Conservation (phyloP, 2,797 vertebrate species). For the Leptatherina wallacei region DNA sequence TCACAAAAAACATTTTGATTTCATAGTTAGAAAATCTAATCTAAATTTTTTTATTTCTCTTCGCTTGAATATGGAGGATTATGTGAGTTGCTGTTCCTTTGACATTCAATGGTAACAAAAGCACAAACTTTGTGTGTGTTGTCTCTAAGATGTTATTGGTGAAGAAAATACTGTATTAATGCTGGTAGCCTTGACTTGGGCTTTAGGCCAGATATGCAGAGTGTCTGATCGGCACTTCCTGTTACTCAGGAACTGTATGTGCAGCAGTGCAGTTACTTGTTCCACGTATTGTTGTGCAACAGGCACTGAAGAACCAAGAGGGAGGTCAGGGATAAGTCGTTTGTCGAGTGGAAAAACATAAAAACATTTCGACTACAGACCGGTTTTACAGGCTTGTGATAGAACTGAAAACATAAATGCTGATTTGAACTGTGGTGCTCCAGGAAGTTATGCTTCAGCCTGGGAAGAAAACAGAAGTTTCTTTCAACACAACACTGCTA, state of each 20-base stretch:
- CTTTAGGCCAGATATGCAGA: slow-evolving; percentile 47
- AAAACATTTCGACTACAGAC: background rate
- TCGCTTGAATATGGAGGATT: background rate
- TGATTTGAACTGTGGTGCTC: background rate
- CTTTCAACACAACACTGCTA: background rate
- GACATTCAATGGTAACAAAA: background rate
- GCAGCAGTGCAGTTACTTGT: slow-evolving; percentile 30
- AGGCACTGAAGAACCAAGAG: slow-evolving; percentile 4
- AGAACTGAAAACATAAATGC: background rate
- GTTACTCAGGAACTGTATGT: slow-evolving; percentile 38
- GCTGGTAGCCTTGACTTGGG: slow-evolving; percentile 17
- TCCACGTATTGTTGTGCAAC: slow-evolving; percentile 58
- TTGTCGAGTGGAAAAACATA: slow-evolving; percentile 3
- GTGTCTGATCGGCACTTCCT: slow-evolving; percentile 47
- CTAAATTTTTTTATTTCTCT: too few relatives aligned
- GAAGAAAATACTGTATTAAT: slow-evolving; percentile 10
- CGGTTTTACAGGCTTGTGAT: background rate
- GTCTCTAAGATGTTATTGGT: background rate
- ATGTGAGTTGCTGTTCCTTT: slow-evolving; percentile 1
- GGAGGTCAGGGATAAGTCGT: slow-evolving; percentile 29
- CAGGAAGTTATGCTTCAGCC: background rate
- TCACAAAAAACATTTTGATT: background rate
- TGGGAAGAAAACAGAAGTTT: background rate
- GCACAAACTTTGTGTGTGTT: background rate
- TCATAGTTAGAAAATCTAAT: background rate